Conservation (phyloP, 2,113 vertebrate genomes). For the Oryzias woworae region DNA sequence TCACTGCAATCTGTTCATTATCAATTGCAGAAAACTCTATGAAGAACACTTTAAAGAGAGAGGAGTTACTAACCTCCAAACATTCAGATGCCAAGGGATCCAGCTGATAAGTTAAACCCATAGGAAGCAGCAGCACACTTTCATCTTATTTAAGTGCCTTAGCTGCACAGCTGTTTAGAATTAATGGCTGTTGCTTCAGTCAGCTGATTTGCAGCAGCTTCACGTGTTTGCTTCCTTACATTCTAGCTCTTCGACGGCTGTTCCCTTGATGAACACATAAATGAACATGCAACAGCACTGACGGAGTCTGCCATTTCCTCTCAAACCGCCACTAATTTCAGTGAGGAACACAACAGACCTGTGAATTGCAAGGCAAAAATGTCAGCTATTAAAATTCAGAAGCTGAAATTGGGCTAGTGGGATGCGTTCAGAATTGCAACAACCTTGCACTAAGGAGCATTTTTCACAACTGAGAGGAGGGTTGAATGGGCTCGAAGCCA, state of each 20-base stretch:
- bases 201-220: slow-evolving; percentile 35
- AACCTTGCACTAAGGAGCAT: slow-evolving; percentile 41
- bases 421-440: slow-evolving; percentile 66
- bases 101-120: slow-evolving; percentile 35
- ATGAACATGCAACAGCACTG: not conserved
- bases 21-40: not conserved
- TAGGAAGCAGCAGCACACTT: slow-evolving; percentile 16
- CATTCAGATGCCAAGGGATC: slow-evolving; percentile 7
- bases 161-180: slow-evolving; percentile 37
- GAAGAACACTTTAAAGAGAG: slow-evolving; percentile 5
- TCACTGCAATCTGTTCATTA: not conserved
- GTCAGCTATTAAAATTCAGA: slow-evolving; percentile 33
- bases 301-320: slow-evolving; percentile 10
- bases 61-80: not conserved
- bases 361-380: slow-evolving; percentile 36
- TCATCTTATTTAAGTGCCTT: slow-evolving; percentile 20
- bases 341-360: slow-evolving; percentile 24
- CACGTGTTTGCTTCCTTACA: slow-evolving; percentile 15
- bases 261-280: slow-evolving; percentile 5
- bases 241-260: slow-evolving; percentile 19
- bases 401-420: slow-evolving; percentile 44
- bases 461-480: slow-evolving; percentile 50
- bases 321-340: slow-evolving; percentile 25
- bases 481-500: slow-evolving; percentile 49
- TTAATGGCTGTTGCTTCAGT: slow-evolving; percentile 39